phyloP scores from a whole-genome alignment of 2,888 invertebrate genomes.

The Criorhina ranunculi region DNA sequence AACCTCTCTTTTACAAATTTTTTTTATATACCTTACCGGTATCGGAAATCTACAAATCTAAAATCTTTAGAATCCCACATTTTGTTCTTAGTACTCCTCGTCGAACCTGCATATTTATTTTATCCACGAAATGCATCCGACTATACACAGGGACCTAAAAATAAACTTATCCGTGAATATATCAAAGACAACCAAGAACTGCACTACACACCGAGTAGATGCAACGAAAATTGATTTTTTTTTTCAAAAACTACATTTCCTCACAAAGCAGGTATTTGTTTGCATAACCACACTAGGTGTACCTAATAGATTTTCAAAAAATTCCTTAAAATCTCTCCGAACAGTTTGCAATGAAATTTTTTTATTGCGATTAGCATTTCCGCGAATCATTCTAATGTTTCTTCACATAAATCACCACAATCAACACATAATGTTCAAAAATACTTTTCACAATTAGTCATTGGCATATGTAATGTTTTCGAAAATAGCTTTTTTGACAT shows the following conservation, averaged over 20 bases:
- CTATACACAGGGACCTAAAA: slow-evolving; percentile 58
- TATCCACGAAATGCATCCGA: slow-evolving; percentile 71
- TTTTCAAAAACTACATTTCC: slow-evolving; percentile 7
- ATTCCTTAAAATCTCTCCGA: background rate
- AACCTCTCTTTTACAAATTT: no score
- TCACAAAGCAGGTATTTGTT: slow-evolving; percentile 58
- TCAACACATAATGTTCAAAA: slow-evolving; percentile 57
- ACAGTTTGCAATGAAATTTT: slow-evolving; percentile 36
- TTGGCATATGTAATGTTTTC: slow-evolving; percentile 63
- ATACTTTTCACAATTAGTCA: slow-evolving; percentile 64
- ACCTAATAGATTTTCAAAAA: slow-evolving; percentile 21
- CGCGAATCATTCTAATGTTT: slow-evolving; percentile 44
- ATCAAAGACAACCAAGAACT: slow-evolving; percentile 49
- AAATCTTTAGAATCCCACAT: slow-evolving; percentile 13
- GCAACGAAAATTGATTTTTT: slow-evolving; percentile 46
- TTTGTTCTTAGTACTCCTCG: slow-evolving; percentile 12
- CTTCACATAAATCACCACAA: slow-evolving; percentile 49
- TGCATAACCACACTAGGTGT: slow-evolving; percentile 56
- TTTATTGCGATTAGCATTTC: slow-evolving; percentile 29
- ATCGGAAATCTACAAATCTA: slow-evolving; percentile 1
- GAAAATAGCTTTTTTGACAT: slow-evolving; percentile 74
- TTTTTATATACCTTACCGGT: background rate
- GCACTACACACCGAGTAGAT: slow-evolving; percentile 32
- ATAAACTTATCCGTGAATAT: slow-evolving; percentile 69
- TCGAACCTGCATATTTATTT: slow-evolving; percentile 51